phyloP scores from a whole-genome alignment of 2,888 invertebrate species.

The Agriotes lineatus region DNA sequence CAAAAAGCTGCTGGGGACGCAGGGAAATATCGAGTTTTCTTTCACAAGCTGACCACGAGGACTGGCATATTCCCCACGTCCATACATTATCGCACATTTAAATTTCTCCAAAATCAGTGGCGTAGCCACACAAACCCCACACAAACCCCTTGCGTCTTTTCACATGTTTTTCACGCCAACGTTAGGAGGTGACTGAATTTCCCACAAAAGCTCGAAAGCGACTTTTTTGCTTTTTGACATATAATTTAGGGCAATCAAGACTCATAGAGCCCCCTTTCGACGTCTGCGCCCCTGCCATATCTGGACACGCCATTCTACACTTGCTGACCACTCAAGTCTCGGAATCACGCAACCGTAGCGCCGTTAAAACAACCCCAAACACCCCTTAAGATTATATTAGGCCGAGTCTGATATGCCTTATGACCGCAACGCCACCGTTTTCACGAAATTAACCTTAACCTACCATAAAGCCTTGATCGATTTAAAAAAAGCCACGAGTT shows the following conservation, averaged over 20 bases:
- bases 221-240: too few relatives aligned
- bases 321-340: slow-evolving; percentile 60
- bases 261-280: neutral
- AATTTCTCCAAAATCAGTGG: slow-evolving; percentile 39
- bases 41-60: slow-evolving; percentile 36
- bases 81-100: slow-evolving; percentile 39
- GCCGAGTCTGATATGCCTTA: slow-evolving; percentile 40
- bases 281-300: slow-evolving; percentile 58
- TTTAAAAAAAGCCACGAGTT: too few relatives aligned
- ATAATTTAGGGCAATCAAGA: too few relatives aligned
- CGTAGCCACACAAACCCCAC: slow-evolving; percentile 17
- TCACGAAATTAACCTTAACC: slow-evolving; percentile 41
- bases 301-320: slow-evolving; percentile 64
- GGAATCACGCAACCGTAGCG: slow-evolving; percentile 60
- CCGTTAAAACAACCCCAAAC: slow-evolving; percentile 38
- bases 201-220: too few relatives aligned
- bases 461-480: slow-evolving; percentile 36
- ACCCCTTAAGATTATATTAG: slow-evolving; percentile 43
- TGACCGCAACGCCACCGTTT: slow-evolving; percentile 36
- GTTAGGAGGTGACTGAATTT: too few relatives aligned
- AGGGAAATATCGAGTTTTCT: slow-evolving; percentile 34
- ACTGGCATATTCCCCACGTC: slow-evolving; percentile 42
- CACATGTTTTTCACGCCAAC: too few relatives aligned
- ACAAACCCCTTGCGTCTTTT: too few relatives aligned
- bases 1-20: slow-evolving; percentile 31